phyloP scores from a whole-genome alignment of 2,113 vertebrate genomes.

The Daphoenositta chrysoptera region DNA sequence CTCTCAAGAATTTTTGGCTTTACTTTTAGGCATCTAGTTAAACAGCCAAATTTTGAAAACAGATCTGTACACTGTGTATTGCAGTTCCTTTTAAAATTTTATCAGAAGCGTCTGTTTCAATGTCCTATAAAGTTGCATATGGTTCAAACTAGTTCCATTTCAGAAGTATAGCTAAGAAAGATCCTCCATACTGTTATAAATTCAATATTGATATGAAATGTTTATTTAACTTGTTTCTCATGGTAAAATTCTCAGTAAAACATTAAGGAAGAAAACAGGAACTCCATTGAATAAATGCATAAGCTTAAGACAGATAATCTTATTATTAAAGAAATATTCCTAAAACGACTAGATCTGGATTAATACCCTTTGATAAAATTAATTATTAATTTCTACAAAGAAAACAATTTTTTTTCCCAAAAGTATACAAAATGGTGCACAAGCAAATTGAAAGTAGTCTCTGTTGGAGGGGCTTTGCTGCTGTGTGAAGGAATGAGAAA shows the following conservation, averaged over 20 bases:
- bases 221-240: neutral
- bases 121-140: neutral
- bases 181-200: neutral
- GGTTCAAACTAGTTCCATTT: neutral
- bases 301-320: neutral
- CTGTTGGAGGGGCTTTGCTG: neutral
- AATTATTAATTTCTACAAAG: neutral
- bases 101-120: neutral
- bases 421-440: neutral
- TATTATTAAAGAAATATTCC: neutral
- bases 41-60: neutral
- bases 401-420: neutral
- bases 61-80: neutral
- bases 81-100: neutral
- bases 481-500: neutral
- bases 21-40: neutral
- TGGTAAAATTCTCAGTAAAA: neutral
- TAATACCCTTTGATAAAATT: neutral
- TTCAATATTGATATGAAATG: neutral
- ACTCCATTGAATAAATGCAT: neutral
- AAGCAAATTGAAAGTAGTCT: neutral
- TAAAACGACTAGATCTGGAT: neutral
- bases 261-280: neutral
- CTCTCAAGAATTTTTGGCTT: neutral
- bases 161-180: neutral